Base-by-base conservation (phyloP, 2,797 vertebrate species). In the Microcaecilia unicolor region DNA sequence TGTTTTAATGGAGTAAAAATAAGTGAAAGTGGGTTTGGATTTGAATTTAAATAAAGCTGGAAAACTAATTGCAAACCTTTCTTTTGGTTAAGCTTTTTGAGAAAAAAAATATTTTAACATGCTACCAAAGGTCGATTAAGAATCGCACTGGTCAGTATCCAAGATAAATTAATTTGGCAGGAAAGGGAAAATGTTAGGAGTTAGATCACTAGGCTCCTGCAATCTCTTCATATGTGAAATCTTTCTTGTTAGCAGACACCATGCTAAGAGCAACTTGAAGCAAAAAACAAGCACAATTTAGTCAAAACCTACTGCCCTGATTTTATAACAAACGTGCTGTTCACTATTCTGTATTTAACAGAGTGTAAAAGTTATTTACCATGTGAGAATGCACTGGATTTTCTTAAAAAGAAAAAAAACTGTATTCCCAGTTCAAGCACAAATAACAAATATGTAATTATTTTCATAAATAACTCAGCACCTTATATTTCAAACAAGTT, bases 391-490 rank as follows among this genome's bases (percentile, higher is more conserved):
- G 49, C 17, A 28, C 44, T 26, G 49, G 59, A 55, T 71, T 76
- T 54, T 64, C 66, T 47, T 49, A 66, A 61, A 41, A 22, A 9
- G 14, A 27, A 24, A n/a, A 56, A 77, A 72, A 70, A n/a, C n/a
- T n/a, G 55, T 41, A 67, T 58, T 61, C n/a, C 52, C 54, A 56
- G 52, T 75, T 75, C 61, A 72, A 64, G 73, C 57, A n/a, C 46
- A 65, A 81, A 78, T 72, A 84, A 79, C 67, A 82, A 79, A 82
- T 68, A 71, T 73, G 63, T 81, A 77, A 88, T 86, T 81, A 83
- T 76, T 76, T 79, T 84, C 78, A 84, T 86, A 85, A 87, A 86
- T 84, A 86, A 86, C 81, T 80, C 78, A 76, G 71, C 75, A 81
- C 73, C 80, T 78, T 78, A 79, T 77, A 70, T 80, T 89, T 80